These are phyloP conservation scores for Sinocyclocheilus grahami DNA, from an alignment of 2,113 vertebrate species.

Conservation along the genomic window DNA sequence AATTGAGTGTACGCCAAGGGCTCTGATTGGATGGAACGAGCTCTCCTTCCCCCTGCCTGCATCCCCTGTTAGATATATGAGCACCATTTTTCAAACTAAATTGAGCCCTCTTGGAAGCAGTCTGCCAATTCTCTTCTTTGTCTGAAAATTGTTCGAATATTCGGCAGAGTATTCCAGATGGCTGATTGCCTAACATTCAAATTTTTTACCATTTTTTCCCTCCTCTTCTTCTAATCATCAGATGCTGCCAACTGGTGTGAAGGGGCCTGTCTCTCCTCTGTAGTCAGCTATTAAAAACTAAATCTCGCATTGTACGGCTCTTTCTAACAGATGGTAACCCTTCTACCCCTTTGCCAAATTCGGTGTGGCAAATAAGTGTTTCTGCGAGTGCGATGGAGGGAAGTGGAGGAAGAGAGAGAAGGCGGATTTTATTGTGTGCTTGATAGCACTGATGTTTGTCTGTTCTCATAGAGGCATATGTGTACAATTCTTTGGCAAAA, in stretches of 20 bases:
- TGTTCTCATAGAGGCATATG: background rate
- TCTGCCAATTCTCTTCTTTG: constrained; percentile 59
- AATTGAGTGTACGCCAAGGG: constrained; percentile 35
- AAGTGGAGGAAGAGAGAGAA: constrained; percentile 3
- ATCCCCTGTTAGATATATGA: constrained; percentile 55
- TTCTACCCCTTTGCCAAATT: constrained; percentile 44
- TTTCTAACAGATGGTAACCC: constrained; percentile 63
- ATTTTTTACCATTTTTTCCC: constrained; percentile 56
- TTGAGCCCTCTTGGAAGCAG: constrained; percentile 61
- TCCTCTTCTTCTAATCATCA: constrained; percentile 42
- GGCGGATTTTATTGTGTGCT: constrained; percentile 22
- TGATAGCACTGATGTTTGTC: constrained; percentile 25
- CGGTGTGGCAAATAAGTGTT: constrained; percentile 52
- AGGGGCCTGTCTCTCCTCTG: constrained; percentile 48
- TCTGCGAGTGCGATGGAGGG: constrained; percentile 1
- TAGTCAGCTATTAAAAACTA: constrained; percentile 54
- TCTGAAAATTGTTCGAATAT: constrained; percentile 61
- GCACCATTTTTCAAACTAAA: constrained; percentile 65
- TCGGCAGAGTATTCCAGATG: constrained; percentile 63
- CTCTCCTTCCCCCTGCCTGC: constrained; percentile 27
- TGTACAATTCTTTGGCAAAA: background rate
- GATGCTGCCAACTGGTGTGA: constrained; percentile 60
- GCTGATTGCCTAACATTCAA: constrained; percentile 64
- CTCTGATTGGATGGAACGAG: constrained; percentile 50
- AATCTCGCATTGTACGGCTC: constrained; percentile 46